phyloP scores from a whole-genome alignment of 2,888 invertebrate species.

The Xestobium rufovillosum region DNA sequence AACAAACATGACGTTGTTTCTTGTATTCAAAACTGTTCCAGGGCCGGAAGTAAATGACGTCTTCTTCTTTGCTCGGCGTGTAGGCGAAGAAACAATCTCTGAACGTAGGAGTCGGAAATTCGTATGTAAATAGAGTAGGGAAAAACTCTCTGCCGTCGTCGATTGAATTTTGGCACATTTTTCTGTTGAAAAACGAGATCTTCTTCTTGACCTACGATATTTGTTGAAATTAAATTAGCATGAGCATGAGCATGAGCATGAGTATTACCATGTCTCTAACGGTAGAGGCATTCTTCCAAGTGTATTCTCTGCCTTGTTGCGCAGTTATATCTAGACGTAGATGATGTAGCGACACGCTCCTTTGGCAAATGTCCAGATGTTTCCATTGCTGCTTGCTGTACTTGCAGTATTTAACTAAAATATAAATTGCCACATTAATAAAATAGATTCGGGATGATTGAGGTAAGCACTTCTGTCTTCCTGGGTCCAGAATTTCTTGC shows the following conservation, averaged over 20 bases:
- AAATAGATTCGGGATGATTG: conserved; percentile 7
- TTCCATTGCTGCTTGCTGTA: conserved; percentile 24
- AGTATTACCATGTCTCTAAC: conserved; percentile 24
- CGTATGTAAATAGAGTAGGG: conserved; percentile 33
- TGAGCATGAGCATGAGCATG: background rate
- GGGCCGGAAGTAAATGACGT: background rate
- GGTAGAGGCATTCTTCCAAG: conserved; percentile 29
- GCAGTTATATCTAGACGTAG: conserved; percentile 23
- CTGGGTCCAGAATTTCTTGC: conserved; percentile 30
- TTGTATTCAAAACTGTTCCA: conserved; percentile 3
- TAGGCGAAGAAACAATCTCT: conserved; percentile 6
- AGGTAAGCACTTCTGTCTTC: conserved; percentile 29
- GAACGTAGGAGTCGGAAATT: conserved; percentile 29
- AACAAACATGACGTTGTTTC: background rate
- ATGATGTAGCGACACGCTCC: conserved; percentile 14
- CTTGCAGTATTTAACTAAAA: conserved; percentile 20
- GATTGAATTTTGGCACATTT: conserved; percentile 29
- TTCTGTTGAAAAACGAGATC: conserved; percentile 24
- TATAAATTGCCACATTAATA: no score
- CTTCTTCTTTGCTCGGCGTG: conserved; percentile 5
- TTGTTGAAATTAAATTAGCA: conserved; percentile 7
- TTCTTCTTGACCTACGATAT: conserved; percentile 14
- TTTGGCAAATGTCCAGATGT: conserved; percentile 27
- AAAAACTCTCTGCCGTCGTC: conserved; percentile 36
- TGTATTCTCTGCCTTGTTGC: conserved; percentile 21